Conservation (phyloP, 2,888 invertebrate genomes). For the Callyntrura sp. region DNA sequence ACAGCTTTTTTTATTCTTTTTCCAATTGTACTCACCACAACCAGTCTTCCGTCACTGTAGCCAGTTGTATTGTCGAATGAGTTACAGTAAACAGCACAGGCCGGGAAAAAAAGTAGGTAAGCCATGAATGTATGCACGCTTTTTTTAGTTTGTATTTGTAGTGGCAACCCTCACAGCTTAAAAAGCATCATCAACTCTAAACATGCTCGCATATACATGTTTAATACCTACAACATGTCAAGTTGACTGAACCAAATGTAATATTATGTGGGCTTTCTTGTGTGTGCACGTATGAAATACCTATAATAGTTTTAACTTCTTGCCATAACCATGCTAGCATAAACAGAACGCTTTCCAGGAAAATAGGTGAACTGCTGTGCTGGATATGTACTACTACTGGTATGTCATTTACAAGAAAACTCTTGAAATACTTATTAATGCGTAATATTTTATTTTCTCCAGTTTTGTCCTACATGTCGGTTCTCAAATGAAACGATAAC, state of each 20-base stretch:
- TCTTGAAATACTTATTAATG: constrained; percentile 55
- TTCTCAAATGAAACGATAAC: constrained; percentile 6
- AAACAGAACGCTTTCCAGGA: constrained; percentile 9
- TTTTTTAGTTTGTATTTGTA: constrained; percentile 42
- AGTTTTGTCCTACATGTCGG: constrained; percentile 30
- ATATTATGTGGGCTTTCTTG: constrained; percentile 29
- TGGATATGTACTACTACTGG: not conserved
- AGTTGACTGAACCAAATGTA: constrained; percentile 68
- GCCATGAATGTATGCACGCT: constrained; percentile 47
- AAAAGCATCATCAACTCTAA: constrained; percentile 41
- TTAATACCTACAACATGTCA: constrained; percentile 66
- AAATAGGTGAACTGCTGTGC: constrained; percentile 22
- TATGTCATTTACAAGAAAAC: not conserved
- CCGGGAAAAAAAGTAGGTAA: constrained; percentile 57
- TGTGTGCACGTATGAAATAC: constrained; percentile 40
- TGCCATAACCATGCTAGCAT: not conserved
- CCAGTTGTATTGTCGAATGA: constrained; percentile 44
- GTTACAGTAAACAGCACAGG: not conserved
- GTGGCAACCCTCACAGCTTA: constrained; percentile 50
- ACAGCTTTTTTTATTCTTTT: constrained; percentile 69
- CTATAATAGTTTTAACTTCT: not conserved
- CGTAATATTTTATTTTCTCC: constrained; percentile 44
- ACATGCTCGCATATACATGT: constrained; percentile 43
- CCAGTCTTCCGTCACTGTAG: constrained; percentile 52
- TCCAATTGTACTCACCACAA: constrained; percentile 64